Evolutionary conservation across 1,140 invertebrate species (phyloP).

Genomic region (Lerema accius): DNA sequence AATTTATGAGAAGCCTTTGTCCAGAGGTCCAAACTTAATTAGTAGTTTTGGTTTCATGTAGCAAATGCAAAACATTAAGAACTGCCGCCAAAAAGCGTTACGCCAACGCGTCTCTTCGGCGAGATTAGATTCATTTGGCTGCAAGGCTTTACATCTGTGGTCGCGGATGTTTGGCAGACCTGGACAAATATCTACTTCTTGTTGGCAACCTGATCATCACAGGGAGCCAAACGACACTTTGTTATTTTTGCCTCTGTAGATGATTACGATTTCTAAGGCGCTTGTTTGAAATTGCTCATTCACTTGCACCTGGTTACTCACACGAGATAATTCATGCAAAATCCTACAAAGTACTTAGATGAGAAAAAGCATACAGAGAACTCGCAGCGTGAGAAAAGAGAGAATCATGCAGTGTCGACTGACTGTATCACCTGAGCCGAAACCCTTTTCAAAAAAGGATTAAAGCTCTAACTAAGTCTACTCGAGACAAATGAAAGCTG

Average conservation of each 20-base stretch:
- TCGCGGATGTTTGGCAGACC: conserved; percentile 27
- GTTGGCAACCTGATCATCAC: conserved; percentile 27
- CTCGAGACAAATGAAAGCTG: no score
- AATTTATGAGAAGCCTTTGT: no score
- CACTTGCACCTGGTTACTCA: not conserved
- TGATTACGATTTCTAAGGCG: not conserved
- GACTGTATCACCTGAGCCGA: no score
- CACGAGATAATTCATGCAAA: no score
- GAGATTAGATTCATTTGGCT: conserved; percentile 32
- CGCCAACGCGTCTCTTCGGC: conserved; percentile 21
- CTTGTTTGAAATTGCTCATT: not conserved
- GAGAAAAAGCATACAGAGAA: no score
- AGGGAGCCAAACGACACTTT: conserved; percentile 14
- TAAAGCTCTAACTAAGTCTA: no score
- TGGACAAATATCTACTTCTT: conserved; percentile 23
- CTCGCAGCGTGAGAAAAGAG: no score
- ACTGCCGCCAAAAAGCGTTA: conserved; percentile 22
- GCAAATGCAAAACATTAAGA: conserved; percentile 18
- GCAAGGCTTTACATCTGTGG: conserved; percentile 30
- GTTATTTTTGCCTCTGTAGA: conserved; percentile 4
- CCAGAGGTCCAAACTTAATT: conserved; percentile 4
- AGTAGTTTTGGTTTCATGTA: conserved; percentile 19
- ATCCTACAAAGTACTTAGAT: no score
- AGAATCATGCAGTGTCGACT: no score
- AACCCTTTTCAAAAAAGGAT: no score